Evolutionary conservation across 2,888 invertebrate genomes (phyloP).

Genomic region (Drosophila prostipennis): DNA sequence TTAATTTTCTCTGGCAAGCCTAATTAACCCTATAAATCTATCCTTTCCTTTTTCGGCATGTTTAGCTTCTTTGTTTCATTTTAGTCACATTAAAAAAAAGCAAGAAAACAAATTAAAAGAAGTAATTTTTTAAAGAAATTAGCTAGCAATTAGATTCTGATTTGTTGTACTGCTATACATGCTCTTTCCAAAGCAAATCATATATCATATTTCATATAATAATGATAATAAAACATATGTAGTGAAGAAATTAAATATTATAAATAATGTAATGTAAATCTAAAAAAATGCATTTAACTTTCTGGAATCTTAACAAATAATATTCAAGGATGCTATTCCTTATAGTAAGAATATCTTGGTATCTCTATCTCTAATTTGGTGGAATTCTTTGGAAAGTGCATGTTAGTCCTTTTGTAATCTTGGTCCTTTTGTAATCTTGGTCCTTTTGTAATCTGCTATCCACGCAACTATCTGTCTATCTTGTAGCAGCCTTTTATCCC

Average conservation of each 20-base stretch:
- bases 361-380: too few relatives aligned
- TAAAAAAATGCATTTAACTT: too few relatives aligned
- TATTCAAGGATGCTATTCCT: too few relatives aligned
- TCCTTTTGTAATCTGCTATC: conserved; percentile 14
- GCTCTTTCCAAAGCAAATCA: conserved; percentile 12
- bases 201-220: neutral
- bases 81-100: neutral
- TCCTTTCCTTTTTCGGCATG: conserved; percentile 19
- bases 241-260: too few relatives aligned
- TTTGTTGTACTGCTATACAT: neutral
- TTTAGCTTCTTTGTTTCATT: neutral
- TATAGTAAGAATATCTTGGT: too few relatives aligned
- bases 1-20: neutral
- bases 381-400: conserved; percentile 18
- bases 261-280: too few relatives aligned
- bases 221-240: neutral
- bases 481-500: conserved; percentile 7
- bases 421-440: conserved; percentile 3
- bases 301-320: too few relatives aligned
- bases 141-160: neutral
- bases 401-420: neutral
- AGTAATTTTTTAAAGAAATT: neutral
- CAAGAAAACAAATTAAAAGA: too few relatives aligned
- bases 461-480: conserved; percentile 11
- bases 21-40: conserved; percentile 1